A percentile compares a stretch with the other conserved stretches of the same genome.
Evolutionary conservation across 2,113 vertebrate genomes (phyloP).

Genomic region (Passer domesticus): DNA sequence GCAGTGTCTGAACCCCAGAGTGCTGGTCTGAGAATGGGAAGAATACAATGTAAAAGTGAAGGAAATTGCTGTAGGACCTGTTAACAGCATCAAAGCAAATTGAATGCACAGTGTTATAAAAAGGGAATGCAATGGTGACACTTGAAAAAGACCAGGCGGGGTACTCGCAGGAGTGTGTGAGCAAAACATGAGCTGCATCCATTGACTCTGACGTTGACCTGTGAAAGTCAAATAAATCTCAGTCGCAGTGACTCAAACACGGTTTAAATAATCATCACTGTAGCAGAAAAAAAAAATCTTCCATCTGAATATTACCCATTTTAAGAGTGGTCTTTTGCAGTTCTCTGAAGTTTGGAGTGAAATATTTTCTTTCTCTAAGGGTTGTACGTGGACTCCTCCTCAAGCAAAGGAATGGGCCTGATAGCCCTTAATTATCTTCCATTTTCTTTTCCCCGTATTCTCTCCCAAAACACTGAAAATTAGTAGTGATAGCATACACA

Average conservation of each 20-base stretch:
- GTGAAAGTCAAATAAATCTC: constrained; percentile 50
- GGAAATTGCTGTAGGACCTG: constrained; percentile 33
- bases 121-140: constrained; percentile 32
- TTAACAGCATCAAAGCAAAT: constrained; percentile 42
- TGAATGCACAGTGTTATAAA: constrained; percentile 29
- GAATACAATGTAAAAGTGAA: constrained; percentile 29
- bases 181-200: constrained; percentile 46
- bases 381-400: neutral
- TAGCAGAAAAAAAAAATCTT: neutral
- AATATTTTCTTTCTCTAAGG: neutral
- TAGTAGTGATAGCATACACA: neutral
- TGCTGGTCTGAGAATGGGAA: constrained; percentile 31
- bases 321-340: constrained; percentile 37
- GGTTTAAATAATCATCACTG: constrained; percentile 43
- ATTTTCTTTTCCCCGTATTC: neutral
- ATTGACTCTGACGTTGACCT: constrained; percentile 42
- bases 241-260: neutral
- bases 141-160: constrained; percentile 36
- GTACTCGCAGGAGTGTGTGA: neutral
- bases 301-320: neutral
- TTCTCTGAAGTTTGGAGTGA: neutral
- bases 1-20: neutral
- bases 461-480: neutral
- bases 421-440: neutral
- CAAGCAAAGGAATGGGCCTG: neutral